Evolutionary conservation across 2,797 vertebrate genomes (phyloP).

Genomic region (Rhynchotus rufescens): DNA sequence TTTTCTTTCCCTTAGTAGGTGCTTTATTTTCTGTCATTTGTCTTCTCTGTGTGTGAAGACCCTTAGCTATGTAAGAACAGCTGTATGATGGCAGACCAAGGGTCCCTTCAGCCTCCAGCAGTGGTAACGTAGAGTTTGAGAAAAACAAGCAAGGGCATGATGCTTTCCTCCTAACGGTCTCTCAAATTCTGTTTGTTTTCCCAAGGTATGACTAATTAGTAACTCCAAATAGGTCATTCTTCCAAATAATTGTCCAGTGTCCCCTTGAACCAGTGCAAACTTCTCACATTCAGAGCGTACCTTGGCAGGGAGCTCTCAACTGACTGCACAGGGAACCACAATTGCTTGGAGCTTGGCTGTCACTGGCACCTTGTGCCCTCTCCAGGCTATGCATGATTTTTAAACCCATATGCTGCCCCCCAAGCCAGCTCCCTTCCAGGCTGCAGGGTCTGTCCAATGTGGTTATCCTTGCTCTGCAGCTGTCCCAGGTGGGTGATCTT

Average conservation of each 20-base stretch:
- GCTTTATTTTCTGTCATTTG: neutral
- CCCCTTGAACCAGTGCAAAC: neutral
- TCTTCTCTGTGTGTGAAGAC: neutral
- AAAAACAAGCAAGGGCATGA: neutral
- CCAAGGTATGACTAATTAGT: neutral
- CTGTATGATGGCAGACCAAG: neutral
- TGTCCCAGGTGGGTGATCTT: neutral
- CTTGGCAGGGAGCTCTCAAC: neutral
- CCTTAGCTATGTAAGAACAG: neutral
- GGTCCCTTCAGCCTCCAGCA: neutral
- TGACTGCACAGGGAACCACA: neutral
- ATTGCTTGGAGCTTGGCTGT: neutral
- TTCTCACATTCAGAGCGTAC: neutral
- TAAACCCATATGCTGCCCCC: neutral
- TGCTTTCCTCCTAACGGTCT: neutral
- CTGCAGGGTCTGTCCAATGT: neutral
- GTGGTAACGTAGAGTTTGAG: neutral
- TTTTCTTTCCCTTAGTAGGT: neutral
- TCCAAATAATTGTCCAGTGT: neutral
- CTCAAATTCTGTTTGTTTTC: neutral
- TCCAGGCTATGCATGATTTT: neutral
- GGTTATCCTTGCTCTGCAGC: neutral
- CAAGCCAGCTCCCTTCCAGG: neutral
- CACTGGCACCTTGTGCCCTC: neutral
- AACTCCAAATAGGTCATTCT: neutral